phyloP scores from a whole-genome alignment of 2,113 vertebrate species.

The Ciconia stormi region DNA sequence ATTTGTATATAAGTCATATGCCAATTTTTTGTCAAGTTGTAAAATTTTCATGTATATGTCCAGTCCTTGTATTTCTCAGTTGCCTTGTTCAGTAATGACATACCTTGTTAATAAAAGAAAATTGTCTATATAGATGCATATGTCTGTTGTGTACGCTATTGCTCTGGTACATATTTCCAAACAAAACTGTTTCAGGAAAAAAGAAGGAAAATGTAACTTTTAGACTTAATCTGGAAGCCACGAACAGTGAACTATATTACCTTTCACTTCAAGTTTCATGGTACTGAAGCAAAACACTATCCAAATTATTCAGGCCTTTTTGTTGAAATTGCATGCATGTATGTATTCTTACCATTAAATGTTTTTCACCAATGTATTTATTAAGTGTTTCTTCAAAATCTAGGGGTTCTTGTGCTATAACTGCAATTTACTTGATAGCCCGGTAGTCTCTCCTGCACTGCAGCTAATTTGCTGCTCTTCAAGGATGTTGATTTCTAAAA shows the following conservation, averaged over 20 bases:
- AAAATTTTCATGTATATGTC: slow-evolving; percentile 63
- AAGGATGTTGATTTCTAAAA: not conserved
- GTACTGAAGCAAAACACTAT: not conserved
- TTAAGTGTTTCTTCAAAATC: not conserved
- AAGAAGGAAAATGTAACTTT: not conserved
- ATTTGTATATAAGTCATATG: slow-evolving; percentile 51
- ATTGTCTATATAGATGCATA: slow-evolving; percentile 52
- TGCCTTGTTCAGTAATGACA: slow-evolving; percentile 73
- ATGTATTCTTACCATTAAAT: not conserved
- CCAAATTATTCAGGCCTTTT: not conserved
- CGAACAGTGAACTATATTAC: not conserved
- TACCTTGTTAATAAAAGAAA: slow-evolving; percentile 77
- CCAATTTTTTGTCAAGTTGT: slow-evolving; percentile 46
- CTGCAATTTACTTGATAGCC: not conserved
- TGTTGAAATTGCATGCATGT: not conserved
- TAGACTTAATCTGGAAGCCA: not conserved
- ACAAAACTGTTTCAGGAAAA: not conserved
- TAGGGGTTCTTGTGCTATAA: not conserved
- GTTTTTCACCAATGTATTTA: not conserved
- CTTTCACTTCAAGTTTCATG: not conserved
- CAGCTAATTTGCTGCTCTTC: not conserved
- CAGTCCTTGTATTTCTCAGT: slow-evolving; percentile 60
- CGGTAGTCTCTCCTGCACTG: not conserved
- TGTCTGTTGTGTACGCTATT: not conserved
- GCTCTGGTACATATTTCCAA: not conserved